Evolutionary conservation across 1,140 invertebrate species (phyloP).

Genomic region (Drosophila obscura): DNA sequence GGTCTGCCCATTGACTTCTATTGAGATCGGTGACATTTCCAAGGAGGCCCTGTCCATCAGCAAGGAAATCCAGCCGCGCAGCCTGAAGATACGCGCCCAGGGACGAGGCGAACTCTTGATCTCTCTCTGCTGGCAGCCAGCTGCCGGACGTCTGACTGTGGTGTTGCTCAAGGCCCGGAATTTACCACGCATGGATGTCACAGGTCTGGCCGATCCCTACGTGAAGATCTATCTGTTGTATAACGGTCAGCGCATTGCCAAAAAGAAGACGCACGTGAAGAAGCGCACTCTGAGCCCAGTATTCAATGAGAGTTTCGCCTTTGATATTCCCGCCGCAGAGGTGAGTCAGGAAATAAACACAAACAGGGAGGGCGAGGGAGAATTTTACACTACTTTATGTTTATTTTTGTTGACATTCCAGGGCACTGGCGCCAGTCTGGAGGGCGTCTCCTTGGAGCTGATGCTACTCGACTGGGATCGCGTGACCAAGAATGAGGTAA

Average conservation of each 20-base stretch:
- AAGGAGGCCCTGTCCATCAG: slow-evolving; percentile 90
- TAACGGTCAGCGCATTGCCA: slow-evolving; percentile 98
- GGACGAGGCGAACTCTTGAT: slow-evolving; percentile 95
- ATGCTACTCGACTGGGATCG: slow-evolving; percentile 98
- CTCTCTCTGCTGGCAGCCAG: slow-evolving; percentile 97
- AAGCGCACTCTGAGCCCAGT: slow-evolving; percentile 98
- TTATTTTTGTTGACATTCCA: slow-evolving; percentile 40
- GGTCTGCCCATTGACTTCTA: slow-evolving; percentile 91
- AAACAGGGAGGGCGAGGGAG: no score
- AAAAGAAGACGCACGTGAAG: slow-evolving; percentile 99
- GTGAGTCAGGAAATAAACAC: slow-evolving; percentile 50
- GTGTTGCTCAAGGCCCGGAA: slow-evolving; percentile 97
- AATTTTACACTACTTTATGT: not conserved
- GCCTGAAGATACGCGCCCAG: slow-evolving; percentile 94
- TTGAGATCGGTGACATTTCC: slow-evolving; percentile 91
- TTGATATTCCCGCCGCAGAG: slow-evolving; percentile 89
- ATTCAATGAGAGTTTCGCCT: slow-evolving; percentile 98
- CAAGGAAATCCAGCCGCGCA: slow-evolving; percentile 93
- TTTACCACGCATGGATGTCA: slow-evolving; percentile 97
- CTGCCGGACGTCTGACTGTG: slow-evolving; percentile 93
- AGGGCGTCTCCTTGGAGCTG: slow-evolving; percentile 96
- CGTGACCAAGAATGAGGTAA: slow-evolving; percentile 98
- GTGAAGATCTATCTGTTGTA: slow-evolving; percentile 99
- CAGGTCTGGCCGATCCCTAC: slow-evolving; percentile 96
- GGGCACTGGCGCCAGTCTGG: slow-evolving; percentile 90